Percentiles rank a stretch among this genome's conserved stretches.
phyloP scores from a whole-genome alignment of 2,888 invertebrate species.

The Amaurobius ferox region DNA sequence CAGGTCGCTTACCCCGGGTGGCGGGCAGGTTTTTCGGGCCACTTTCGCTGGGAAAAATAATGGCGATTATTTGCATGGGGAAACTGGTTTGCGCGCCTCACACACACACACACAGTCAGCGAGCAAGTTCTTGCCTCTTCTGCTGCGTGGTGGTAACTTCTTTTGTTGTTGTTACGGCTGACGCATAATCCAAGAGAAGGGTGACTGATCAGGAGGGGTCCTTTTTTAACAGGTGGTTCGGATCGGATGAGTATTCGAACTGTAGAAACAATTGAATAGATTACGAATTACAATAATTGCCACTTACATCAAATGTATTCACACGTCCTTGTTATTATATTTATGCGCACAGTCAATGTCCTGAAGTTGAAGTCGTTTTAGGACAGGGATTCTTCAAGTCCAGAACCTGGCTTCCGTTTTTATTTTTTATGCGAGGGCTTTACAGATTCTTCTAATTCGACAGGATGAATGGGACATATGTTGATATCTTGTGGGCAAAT shows the following conservation, averaged over 20 bases:
- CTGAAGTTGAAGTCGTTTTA: no score
- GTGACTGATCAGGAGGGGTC: not conserved
- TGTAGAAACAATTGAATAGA: constrained; percentile 9
- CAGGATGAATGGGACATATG: no score
- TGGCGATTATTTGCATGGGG: constrained; percentile 14
- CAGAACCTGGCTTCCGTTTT: no score
- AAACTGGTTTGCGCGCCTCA: constrained; percentile 9
- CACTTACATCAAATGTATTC: constrained; percentile 10
- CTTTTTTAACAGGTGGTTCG: not conserved
- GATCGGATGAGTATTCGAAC: not conserved
- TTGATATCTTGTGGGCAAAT: no score
- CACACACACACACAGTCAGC: no score
- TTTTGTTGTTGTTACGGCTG: constrained; percentile 8
- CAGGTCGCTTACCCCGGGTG: constrained; percentile 16
- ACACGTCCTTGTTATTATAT: not conserved
- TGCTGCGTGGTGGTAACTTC: not conserved
- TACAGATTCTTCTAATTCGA: no score
- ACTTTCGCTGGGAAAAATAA: constrained; percentile 11
- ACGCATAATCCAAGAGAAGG: constrained; percentile 9
- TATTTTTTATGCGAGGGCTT: no score
- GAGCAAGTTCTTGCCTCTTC: constrained; percentile 2
- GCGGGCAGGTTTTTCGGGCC: constrained; percentile 16
- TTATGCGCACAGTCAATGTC: constrained; percentile 2
- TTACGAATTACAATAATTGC: constrained; percentile 4
- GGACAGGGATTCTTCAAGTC: no score